phyloP scores from a whole-genome alignment of 2,797 vertebrate species.

The Acestrorhynchus altus region DNA sequence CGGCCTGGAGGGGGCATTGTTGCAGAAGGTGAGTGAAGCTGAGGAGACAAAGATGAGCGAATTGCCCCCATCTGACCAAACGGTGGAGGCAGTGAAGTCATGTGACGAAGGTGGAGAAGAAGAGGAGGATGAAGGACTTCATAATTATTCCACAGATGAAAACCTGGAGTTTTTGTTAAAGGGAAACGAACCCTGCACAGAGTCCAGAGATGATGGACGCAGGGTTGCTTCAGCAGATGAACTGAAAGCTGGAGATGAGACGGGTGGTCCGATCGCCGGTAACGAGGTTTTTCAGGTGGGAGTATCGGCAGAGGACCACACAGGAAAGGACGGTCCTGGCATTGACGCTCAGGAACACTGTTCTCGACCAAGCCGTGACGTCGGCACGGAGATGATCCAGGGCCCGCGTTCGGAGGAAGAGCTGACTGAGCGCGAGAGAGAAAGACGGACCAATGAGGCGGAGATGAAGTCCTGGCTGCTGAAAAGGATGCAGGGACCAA shows the following conservation, averaged over 20 bases:
- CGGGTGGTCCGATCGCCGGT: conserved; percentile 56
- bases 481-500: conserved; percentile 94
- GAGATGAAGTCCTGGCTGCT: conserved; percentile 93
- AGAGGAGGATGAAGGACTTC: conserved; percentile 71
- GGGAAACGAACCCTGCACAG: conserved; percentile 47
- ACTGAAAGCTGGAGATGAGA: conserved; percentile 15
- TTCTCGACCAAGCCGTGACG: conserved; percentile 64
- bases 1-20: conserved; percentile 50
- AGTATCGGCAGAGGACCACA: conserved; percentile 57
- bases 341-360: conserved; percentile 65
- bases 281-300: conserved; percentile 28
- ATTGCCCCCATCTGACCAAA: background rate
- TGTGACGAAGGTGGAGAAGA: conserved; percentile 65
- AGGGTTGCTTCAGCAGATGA: conserved; percentile 57
- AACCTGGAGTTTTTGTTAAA: conserved; percentile 50
- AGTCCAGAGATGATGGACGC: conserved; percentile 35
- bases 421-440: conserved; percentile 68
- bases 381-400: conserved; percentile 51
- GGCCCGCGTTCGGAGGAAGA: conserved; percentile 60
- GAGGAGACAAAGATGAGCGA: background rate
- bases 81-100: conserved; percentile 52
- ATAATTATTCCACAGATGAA: conserved; percentile 70
- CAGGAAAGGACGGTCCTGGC: conserved; percentile 54
- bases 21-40: conserved; percentile 19
- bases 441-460: conserved; percentile 83